Evolutionary conservation across 64 coral and sea anemone species (phyloP), one percentile per base, ranked within the genome.

Genomic region (Stichodactyla helianthus): DNA sequence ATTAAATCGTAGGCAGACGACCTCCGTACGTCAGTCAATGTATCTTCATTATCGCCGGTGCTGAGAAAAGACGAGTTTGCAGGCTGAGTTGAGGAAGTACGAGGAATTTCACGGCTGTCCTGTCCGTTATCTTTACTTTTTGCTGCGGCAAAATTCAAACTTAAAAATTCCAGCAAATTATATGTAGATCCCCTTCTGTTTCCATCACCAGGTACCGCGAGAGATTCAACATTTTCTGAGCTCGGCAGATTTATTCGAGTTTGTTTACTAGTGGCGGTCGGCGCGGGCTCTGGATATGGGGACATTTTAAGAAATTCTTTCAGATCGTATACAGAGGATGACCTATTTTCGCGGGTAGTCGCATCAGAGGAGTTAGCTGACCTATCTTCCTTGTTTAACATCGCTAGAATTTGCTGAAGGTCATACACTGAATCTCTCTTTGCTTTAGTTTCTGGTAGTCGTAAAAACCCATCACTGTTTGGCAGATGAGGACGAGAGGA

Each of bases 341-440:
- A 79, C 25, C 67, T 71, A 20, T 79, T 84, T 56, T 93, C 61
- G 53, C 77, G 59, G 2, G 23, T 54, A 18, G 28, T 77, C 16
- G 28, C 52, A 0, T 20, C 22, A 19, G 28, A 55, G 65, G 22
- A 22, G 86, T 57, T 31, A 52, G 79, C 52, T 26, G 68, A n/a
- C 51, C 59, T 23, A 71, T 87, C 87, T 23, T 96, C 91, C 20
- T 50, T 78, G 26, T 96, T 92, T 51, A 96, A 59, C 77, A 92
- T 54, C 10, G 87, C 77, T 51, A 93, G 82, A 85, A 93, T 92
- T 87, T 95, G 94, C 50, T 96, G 87, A 10, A 96, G 77, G 44
- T 96, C 87, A 59, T 93, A 96, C 56, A 96, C 53, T 1, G 91
- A 96, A 31, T 71, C 52, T 52, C 91, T 92, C 64, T 96, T 96